A percentile compares a stretch with the other conserved stretches of the same genome.
phyloP scores from a whole-genome alignment of 2,888 invertebrate genomes.

The Yponomeuta cagnagella region DNA sequence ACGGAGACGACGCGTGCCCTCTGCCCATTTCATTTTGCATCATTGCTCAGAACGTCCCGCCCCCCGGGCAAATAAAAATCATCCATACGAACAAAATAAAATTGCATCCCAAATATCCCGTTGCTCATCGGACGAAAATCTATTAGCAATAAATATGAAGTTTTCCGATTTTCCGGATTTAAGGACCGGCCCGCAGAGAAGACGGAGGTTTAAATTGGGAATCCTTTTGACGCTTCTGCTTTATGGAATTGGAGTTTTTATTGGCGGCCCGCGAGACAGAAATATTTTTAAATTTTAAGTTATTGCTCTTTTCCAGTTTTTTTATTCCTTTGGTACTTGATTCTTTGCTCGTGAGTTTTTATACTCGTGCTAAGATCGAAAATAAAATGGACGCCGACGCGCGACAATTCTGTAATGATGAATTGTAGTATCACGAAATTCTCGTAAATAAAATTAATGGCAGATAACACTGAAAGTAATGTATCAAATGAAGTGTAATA shows the following conservation, averaged over 20 bases:
- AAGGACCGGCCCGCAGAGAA: conserved; percentile 45
- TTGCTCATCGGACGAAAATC: conserved; percentile 71
- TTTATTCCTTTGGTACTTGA: background rate
- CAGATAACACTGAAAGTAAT: no score
- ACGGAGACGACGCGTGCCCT: background rate
- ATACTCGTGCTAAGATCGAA: no score
- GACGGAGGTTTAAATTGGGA: conserved; percentile 38
- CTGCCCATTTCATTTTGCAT: background rate
- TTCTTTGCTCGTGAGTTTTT: no score
- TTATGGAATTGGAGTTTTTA: conserved; percentile 59
- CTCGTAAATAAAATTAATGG: no score
- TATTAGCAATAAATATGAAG: conserved; percentile 76
- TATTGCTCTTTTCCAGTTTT: background rate
- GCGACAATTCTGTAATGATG: no score
- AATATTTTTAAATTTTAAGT: conserved; percentile 13
- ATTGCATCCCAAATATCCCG: conserved; percentile 73
- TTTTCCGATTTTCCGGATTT: conserved; percentile 74
- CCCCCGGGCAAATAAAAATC: conserved; percentile 70
- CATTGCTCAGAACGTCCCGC: conserved; percentile 27
- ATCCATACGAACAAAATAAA: conserved; percentile 75
- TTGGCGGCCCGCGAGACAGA: conserved; percentile 31
- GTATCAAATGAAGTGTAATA: no score
- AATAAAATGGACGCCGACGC: no score
- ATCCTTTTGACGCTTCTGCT: conserved; percentile 58
- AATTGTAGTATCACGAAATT: no score